Evolutionary conservation across 2,888 invertebrate genomes (phyloP).

Genomic region (Polydrusus cervinus): DNA sequence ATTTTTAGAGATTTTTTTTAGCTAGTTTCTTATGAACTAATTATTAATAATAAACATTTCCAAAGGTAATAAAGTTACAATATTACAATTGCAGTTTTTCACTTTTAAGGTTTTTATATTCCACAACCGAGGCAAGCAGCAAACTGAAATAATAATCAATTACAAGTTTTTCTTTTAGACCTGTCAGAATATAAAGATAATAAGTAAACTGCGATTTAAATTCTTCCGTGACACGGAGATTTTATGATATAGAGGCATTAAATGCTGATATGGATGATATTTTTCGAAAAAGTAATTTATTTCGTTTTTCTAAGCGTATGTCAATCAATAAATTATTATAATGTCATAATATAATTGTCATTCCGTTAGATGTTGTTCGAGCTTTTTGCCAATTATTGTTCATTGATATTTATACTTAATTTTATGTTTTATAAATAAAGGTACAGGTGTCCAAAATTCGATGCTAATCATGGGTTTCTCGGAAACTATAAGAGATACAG

Average conservation of each 20-base stretch:
- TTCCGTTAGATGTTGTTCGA: not conserved
- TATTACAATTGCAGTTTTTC: not conserved
- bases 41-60: too few species aligned
- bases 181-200: not conserved
- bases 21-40: too few species aligned
- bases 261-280: not conserved
- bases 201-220: not conserved
- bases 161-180: constrained; percentile 1
- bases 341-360: constrained; percentile 7
- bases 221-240: not conserved
- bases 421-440: too few species aligned
- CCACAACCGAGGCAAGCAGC: not conserved
- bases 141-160: constrained; percentile 14
- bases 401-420: not conserved
- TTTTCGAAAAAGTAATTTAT: constrained; percentile 1
- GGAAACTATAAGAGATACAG: too few species aligned
- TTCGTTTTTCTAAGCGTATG: not conserved
- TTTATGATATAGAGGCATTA: not conserved
- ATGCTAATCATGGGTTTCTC: too few species aligned
- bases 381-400: not conserved
- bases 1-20: too few species aligned
- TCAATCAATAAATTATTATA: constrained; percentile 4
- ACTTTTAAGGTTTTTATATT: not conserved
- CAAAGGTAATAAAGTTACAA: too few species aligned
- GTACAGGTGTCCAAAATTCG: too few species aligned